phyloP scores from a whole-genome alignment of 2,888 invertebrate genomes.

The Nycteola revayana region DNA sequence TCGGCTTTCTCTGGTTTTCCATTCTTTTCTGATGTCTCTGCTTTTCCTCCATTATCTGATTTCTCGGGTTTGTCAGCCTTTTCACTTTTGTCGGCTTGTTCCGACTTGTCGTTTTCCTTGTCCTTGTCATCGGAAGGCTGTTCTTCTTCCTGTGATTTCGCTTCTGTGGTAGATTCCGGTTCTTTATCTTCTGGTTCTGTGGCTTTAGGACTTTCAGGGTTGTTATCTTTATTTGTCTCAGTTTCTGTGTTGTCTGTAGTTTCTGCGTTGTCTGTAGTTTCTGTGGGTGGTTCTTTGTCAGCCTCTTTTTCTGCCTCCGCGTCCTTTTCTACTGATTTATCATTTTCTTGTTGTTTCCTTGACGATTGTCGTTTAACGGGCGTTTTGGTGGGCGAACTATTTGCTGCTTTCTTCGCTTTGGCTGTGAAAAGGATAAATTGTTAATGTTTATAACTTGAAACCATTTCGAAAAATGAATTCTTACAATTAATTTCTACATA shows the following conservation, averaged over 20 bases:
- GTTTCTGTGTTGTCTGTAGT: slow-evolving; percentile 12
- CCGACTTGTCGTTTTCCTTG: not conserved
- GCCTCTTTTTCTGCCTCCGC: slow-evolving; percentile 8
- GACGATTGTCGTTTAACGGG: slow-evolving; percentile 57
- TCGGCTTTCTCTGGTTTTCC: too few relatives aligned
- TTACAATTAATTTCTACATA: too few relatives aligned
- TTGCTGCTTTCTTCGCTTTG: slow-evolving; percentile 50
- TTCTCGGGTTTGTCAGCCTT: slow-evolving; percentile 6
- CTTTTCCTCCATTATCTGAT: too few relatives aligned
- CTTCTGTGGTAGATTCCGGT: slow-evolving; percentile 12
- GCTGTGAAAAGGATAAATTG: slow-evolving; percentile 23
- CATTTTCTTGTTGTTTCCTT: slow-evolving; percentile 51
- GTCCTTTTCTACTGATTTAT: slow-evolving; percentile 26
- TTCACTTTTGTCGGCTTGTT: slow-evolving; percentile 20
- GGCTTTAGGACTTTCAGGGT: not conserved
- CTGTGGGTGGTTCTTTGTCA: too few relatives aligned
- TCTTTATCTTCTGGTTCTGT: slow-evolving; percentile 10
- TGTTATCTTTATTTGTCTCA: slow-evolving; percentile 2
- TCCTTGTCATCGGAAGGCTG: slow-evolving; percentile 11
- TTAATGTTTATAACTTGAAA: too few relatives aligned
- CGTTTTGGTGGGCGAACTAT: slow-evolving; percentile 36
- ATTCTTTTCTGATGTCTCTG: slow-evolving; percentile 15
- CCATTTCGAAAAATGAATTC: too few relatives aligned
- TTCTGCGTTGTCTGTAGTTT: slow-evolving; percentile 30
- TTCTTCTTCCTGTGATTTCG: slow-evolving; percentile 13